Conservation (phyloP, 2,888 invertebrate species). For the Meiosimyza platycephala region DNA sequence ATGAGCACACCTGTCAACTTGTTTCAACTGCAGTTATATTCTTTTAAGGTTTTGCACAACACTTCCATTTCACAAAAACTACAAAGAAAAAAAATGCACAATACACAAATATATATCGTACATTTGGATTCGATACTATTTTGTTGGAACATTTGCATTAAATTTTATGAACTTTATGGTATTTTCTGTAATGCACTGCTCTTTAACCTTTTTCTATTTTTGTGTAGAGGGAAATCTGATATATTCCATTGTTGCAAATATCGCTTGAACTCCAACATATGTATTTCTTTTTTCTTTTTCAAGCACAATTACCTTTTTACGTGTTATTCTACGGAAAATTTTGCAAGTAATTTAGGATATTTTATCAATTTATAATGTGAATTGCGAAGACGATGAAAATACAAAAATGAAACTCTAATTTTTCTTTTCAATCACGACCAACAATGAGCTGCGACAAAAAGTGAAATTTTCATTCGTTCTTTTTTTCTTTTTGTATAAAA, state of each 20-base stretch:
- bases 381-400: conserved; percentile 28
- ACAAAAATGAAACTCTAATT: conserved; percentile 28
- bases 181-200: too few species aligned
- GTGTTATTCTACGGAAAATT: conserved; percentile 21
- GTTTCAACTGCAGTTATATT: background rate
- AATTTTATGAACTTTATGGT: too few species aligned
- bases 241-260: too few species aligned
- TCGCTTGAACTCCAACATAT: too few species aligned
- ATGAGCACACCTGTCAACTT: conserved; percentile 19
- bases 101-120: too few species aligned
- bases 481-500: background rate
- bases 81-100: too few species aligned
- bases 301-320: conserved; percentile 28
- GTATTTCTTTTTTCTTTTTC: too few species aligned
- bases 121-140: too few species aligned
- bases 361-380: background rate
- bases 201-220: too few species aligned
- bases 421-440: conserved; percentile 22
- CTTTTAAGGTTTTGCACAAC: conserved; percentile 14
- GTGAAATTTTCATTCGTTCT: conserved; percentile 22
- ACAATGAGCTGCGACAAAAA: conserved; percentile 27
- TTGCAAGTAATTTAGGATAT: background rate
- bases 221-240: too few species aligned
- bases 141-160: too few species aligned
- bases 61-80: conserved; percentile 2